phyloP scores from a whole-genome alignment of 2,888 invertebrate species.

The Bimastos eiseni region DNA sequence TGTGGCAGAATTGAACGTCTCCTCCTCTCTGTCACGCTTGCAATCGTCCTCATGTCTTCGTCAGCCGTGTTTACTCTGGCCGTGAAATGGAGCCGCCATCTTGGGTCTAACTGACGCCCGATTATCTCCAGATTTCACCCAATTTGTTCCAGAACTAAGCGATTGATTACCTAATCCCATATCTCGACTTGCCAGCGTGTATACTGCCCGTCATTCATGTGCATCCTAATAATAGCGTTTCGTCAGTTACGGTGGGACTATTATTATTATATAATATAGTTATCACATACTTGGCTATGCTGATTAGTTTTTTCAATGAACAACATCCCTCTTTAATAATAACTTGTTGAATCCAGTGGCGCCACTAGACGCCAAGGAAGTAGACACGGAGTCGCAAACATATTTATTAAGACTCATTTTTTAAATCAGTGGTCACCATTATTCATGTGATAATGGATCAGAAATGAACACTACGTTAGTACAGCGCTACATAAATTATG shows the following conservation, averaged over 20 bases:
- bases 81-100: constrained; percentile 13
- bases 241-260: too few relatives aligned
- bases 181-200: neutral
- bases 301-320: neutral
- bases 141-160: neutral
- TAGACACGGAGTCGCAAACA: too few relatives aligned
- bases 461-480: too few relatives aligned
- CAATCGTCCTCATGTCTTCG: neutral
- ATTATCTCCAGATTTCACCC: neutral
- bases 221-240: neutral
- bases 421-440: too few relatives aligned
- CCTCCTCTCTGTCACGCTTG: neutral
- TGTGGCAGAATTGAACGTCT: neutral
- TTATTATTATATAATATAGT: too few relatives aligned
- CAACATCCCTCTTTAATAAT: neutral
- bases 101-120: neutral
- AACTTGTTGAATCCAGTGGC: too few relatives aligned
- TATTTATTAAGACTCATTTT: too few relatives aligned
- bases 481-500: too few relatives aligned
- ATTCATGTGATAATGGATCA: too few relatives aligned
- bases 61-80: neutral
- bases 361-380: too few relatives aligned
- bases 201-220: neutral
- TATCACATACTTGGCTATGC: neutral
- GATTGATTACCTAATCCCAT: neutral